Evolutionary conservation across 2,888 invertebrate genomes (phyloP), one percentile per base, ranked within the genome.

Genomic region (Timandra comae): DNA sequence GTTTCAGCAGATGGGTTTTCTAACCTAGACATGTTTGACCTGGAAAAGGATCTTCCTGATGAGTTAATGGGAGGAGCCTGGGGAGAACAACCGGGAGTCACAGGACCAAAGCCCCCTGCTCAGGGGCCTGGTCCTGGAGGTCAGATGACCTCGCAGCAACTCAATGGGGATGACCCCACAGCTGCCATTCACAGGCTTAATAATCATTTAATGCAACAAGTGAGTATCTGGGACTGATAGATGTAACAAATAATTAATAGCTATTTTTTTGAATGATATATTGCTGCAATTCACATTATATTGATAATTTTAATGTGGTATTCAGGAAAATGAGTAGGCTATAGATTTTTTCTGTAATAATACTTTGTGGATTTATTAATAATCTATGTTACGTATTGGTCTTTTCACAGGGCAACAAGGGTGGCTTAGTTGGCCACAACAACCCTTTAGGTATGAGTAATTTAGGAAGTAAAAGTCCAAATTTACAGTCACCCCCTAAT

Each of bases 1-100:
- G 39, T 69, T 74, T 63, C 63, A 63, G 50, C 81, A 91, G 94
- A 93, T 89, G 91, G 92, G 74, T 90, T 93, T 75, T 91, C 93
- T 52, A 93, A 92, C 86, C 90, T 91, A 49, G 93, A 93, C 70
- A 93, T 94, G 90, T 93, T 93, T 75, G 94, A 94, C 84, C 88
- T 96, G 77, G 96, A 96, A 81, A 95, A 95, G 81, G 93, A 95
- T 79, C 90, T 97, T 57, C 96, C 96, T 27, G 96, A 96, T 84
- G 96, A 96, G 79, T 87, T 97, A 51, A 93, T 95, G 78, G 90
- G 91, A 36, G 89, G 91, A 50, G 90, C 91, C 54, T 94, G 94
- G 93, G 90, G 91, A 20, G 92, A 93, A 65, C 89, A 89, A 52
- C 74, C 82, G 43, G 88, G 87, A 42, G 87, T 90, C 60, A 82